Base-by-base conservation (phyloP, 2,888 invertebrate genomes). In the Lithophane leautieri region DNA sequence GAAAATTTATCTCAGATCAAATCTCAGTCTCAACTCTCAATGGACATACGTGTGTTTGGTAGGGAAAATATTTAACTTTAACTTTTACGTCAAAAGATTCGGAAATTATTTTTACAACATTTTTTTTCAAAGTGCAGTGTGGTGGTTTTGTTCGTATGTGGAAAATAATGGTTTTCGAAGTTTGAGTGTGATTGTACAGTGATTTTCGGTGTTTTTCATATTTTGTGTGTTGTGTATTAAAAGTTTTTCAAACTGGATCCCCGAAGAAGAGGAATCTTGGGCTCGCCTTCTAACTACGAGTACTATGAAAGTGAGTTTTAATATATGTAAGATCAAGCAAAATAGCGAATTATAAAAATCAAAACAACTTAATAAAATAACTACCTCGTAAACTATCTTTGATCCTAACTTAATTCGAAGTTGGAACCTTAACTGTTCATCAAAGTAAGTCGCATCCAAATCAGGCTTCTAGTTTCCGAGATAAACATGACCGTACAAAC, bases 1-100 rank as follows among this genome's bases (percentile, higher is more conserved):
- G 95, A 93, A 95, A 93, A 85, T 88, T 81, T 92, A 94, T 90
- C 89, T 78, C 78, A 92, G 92, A 94, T 93, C 89, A 86, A 86
- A 94, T 94, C 94, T 91, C 83, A 82, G 85, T 88, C 90, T 89
- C 87, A 91, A 88, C 90, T 88, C 90, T 89, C 86, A 91, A 88
- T 90, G 85, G 83, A 86, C 88, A 83, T 79, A 83, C 81, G 85
- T 86, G 89, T 88, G 58, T 83, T 68, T 22, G 9, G 66, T 65
- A 73, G 71, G 74, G 42, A 70, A 70, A 75, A 66, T 16, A 54
- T 72, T 69, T 52, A 44, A 4, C 8, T 56, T 25, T 4, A 8
- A 58, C 7, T 65, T n/a, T n/a, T 68, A 73, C 70, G 70, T 58
- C 12, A 54, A 70, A 42, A 71, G 7, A 54, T 25, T 28, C 4